These are phyloP conservation scores for Sympetrum striolatum DNA, from an alignment of 2,888 invertebrate species.

Conservation along the genomic window DNA sequence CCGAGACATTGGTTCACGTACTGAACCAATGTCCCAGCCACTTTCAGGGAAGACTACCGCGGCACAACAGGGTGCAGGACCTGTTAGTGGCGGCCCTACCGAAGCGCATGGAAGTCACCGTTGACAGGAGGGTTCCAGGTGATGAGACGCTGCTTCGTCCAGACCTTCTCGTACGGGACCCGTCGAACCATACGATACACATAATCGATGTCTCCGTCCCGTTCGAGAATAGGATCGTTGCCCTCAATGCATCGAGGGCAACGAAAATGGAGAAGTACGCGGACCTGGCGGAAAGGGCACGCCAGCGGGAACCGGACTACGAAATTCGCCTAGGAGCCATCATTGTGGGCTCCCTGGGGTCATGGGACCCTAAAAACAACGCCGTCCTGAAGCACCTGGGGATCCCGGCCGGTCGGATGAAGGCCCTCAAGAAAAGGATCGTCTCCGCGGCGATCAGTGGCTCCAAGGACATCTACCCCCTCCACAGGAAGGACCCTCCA, in stretches of 20 bases:
- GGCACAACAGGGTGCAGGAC: conserved; percentile 47
- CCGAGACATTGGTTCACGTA: conserved; percentile 56
- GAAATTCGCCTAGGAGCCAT: conserved; percentile 48
- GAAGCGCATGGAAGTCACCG: conserved; percentile 12
- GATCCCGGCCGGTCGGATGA: not conserved
- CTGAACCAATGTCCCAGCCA: conserved; percentile 54
- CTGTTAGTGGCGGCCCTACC: not conserved
- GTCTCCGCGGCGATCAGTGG: too few relatives aligned
- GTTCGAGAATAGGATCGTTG: conserved; percentile 53
- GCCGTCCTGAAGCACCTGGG: conserved; percentile 48
- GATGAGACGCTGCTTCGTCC: conserved; percentile 50
- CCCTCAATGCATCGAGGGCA: conserved; percentile 51
- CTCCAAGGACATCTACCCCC: too few relatives aligned
- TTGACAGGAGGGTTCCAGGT: conserved; percentile 47
- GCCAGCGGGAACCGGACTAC: conserved; percentile 46
- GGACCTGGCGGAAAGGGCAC: conserved; percentile 50
- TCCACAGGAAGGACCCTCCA: too few relatives aligned
- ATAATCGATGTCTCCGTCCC: conserved; percentile 54
- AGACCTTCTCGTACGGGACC: too few relatives aligned
- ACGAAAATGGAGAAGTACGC: conserved; percentile 52
- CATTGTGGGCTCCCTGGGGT: too few relatives aligned
- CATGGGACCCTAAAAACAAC: conserved; percentile 54
- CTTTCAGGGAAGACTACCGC: conserved; percentile 51
- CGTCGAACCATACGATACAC: conserved; percentile 47
- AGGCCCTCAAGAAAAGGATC: too few relatives aligned